phyloP scores from a whole-genome alignment of 2,797 vertebrate species.

The Psittacula derbiana region DNA sequence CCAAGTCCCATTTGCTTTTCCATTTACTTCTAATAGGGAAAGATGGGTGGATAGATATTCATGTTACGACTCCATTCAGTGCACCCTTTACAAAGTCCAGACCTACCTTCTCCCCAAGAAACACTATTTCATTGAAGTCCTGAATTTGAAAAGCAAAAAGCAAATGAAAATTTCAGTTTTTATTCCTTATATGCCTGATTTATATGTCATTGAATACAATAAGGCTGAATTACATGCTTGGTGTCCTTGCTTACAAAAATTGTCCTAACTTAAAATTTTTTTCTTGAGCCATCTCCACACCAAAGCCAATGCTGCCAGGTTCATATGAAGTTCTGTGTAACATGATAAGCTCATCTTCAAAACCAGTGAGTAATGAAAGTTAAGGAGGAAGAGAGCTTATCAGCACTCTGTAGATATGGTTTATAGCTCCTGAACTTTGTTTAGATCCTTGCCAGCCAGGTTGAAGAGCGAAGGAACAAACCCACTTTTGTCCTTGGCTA shows the following conservation, averaged over 20 bases:
- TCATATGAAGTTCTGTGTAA: neutral
- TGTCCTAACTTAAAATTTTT: neutral
- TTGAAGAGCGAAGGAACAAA: neutral
- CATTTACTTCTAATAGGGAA: fast-evolving
- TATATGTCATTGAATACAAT: neutral
- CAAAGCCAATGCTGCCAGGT: neutral
- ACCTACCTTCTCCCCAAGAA: neutral
- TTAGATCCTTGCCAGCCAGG: neutral
- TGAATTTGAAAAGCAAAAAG: neutral
- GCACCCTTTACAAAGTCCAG: neutral
- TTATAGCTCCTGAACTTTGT: neutral
- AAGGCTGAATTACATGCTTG: neutral
- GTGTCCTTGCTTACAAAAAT: neutral
- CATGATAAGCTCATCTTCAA: neutral
- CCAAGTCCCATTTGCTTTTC: neutral
- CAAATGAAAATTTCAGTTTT: neutral
- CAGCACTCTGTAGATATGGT: neutral
- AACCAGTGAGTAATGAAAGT: neutral
- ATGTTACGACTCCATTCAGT: neutral
- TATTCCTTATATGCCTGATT: neutral
- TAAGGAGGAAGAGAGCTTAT: neutral
- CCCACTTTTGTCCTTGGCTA: neutral
- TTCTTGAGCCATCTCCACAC: neutral
- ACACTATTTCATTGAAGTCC: neutral
- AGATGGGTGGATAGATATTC: neutral